Percentiles rank a stretch among this genome's conserved stretches.
Evolutionary conservation across 2,797 vertebrate species (phyloP).

Genomic region (Neomorphus geoffroyi): DNA sequence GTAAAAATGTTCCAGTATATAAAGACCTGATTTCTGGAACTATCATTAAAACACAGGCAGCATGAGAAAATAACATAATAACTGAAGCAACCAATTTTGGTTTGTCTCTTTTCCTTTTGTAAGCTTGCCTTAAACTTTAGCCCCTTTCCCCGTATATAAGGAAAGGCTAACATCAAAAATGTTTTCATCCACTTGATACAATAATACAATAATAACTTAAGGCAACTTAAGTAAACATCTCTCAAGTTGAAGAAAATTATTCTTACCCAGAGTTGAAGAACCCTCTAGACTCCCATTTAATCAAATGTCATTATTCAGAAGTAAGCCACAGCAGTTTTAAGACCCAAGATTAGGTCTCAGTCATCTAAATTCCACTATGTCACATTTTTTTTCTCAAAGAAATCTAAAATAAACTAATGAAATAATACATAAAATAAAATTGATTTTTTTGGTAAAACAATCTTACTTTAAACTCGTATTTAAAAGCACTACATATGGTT

Average conservation of each 20-base stretch:
- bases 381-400: background rate
- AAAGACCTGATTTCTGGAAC: background rate
- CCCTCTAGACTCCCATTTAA: background rate
- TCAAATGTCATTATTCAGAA: background rate
- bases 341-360: background rate
- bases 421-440: background rate
- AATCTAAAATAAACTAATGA: background rate
- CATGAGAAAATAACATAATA: background rate
- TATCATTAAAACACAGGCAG: background rate
- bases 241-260: background rate
- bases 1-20: rapidly evolving
- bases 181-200: background rate
- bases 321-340: background rate
- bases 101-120: background rate
- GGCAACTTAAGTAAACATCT: background rate
- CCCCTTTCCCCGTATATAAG: background rate
- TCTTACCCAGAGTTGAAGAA: background rate
- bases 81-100: background rate
- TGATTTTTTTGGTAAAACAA: background rate
- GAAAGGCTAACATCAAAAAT: background rate
- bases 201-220: background rate
- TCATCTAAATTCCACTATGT: background rate
- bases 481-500: background rate
- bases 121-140: background rate
- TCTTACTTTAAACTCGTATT: background rate